Evolutionary conservation across 1,140 invertebrate genomes (phyloP).

Genomic region (Sycophaga agraensis): DNA sequence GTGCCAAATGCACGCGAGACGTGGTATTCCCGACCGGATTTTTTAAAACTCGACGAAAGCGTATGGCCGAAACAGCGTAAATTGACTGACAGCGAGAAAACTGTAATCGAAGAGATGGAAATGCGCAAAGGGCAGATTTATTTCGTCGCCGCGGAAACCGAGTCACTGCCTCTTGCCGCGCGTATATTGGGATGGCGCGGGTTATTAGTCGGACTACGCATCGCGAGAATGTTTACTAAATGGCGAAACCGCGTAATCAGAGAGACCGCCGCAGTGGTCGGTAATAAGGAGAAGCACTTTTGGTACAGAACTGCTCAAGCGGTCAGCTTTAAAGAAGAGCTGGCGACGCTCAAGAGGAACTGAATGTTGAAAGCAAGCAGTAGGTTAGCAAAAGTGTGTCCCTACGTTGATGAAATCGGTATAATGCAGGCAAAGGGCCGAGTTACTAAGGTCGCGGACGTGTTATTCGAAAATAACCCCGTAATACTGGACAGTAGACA

Average conservation of each 20-base stretch:
- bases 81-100: too few relatives aligned
- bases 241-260: not conserved
- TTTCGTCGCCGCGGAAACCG: not conserved
- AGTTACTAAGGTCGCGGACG: not conserved
- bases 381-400: not conserved
- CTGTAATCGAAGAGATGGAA: not conserved
- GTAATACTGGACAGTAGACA: too few relatives aligned
- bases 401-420: not conserved
- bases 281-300: not conserved
- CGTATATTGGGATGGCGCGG: not conserved
- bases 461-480: not conserved
- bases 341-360: not conserved
- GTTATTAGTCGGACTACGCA: not conserved
- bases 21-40: not conserved
- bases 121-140: too few relatives aligned
- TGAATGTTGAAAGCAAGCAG: not conserved
- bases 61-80: not conserved
- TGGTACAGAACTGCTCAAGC: not conserved
- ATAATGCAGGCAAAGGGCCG: too few relatives aligned
- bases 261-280: too few relatives aligned
- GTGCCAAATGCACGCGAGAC: too few relatives aligned
- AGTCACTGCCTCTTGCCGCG: not conserved
- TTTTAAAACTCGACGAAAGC: not conserved
- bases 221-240: not conserved
- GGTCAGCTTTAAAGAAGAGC: not conserved